These are phyloP conservation scores for Antechinus stuartii DNA, from an alignment of 2,113 vertebrate species.

Conservation along the genomic window DNA sequence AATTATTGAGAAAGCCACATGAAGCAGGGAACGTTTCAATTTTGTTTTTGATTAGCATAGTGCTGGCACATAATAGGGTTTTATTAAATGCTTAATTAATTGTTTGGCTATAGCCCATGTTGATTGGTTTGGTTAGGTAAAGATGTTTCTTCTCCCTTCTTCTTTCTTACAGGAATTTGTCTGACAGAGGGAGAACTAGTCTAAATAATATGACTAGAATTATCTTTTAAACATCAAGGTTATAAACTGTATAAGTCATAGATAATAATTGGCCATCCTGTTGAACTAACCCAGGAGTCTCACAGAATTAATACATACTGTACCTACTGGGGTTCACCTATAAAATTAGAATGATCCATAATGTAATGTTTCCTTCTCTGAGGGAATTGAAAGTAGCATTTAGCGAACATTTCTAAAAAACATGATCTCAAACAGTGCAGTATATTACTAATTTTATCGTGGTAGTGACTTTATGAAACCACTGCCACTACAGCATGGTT, in stretches of 20 bases:
- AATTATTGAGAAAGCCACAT: not conserved
- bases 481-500: constrained; percentile 1
- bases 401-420: constrained; percentile 59
- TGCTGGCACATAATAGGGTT: not conserved
- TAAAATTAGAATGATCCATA: constrained; percentile 60
- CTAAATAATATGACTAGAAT: not conserved
- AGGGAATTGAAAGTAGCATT: constrained; percentile 49
- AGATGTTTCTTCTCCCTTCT: no score
- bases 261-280: constrained; percentile 32
- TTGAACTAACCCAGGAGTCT: constrained; percentile 47
- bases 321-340: constrained; percentile 13
- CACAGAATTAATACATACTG: constrained; percentile 17
- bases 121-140: not conserved
- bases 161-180: not conserved
- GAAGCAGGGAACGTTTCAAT: not conserved
- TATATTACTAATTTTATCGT: constrained; percentile 59
- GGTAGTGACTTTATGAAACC: constrained; percentile 53
- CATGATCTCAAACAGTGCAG: constrained; percentile 4
- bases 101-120: not conserved
- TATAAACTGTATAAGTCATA: not conserved
- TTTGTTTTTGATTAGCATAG: not conserved
- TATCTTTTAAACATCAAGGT: constrained; percentile 40
- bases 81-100: not conserved
- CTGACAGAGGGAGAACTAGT: not conserved
- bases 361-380: constrained; percentile 21